Conservation (phyloP, 2,797 vertebrate genomes). For the Malacoraja senta region DNA sequence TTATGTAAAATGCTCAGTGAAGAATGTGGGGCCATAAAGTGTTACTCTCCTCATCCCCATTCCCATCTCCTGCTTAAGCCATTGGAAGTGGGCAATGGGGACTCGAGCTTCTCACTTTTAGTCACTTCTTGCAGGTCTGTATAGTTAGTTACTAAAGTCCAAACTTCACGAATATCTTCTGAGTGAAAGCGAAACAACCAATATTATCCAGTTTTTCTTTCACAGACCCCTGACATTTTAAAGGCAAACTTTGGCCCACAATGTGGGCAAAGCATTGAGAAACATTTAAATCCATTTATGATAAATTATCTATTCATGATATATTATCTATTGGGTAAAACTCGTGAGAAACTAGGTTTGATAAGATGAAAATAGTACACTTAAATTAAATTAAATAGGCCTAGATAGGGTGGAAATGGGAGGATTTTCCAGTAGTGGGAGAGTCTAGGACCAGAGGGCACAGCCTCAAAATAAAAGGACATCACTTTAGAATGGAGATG, state of each 20-base stretch:
- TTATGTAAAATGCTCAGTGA: too few species aligned
- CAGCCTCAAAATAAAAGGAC: too few species aligned
- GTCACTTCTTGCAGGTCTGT: neutral
- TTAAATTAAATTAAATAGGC: neutral
- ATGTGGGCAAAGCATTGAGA: neutral
- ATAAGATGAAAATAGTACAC: neutral
- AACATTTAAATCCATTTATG: neutral
- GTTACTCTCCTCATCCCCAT: too few species aligned
- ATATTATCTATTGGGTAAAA: neutral
- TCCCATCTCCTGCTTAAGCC: too few species aligned
- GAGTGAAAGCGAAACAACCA: neutral
- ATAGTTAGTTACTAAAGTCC: neutral
- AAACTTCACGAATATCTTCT: neutral
- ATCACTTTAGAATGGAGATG: too few species aligned
- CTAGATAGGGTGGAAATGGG: too few species aligned
- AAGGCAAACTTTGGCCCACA: neutral
- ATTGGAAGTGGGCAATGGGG: neutral
- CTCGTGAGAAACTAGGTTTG: neutral
- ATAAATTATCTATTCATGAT: neutral
- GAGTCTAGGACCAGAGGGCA: too few species aligned
- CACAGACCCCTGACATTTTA: neutral
- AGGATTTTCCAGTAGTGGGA: too few species aligned
- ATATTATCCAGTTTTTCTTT: neutral
- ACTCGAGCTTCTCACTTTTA: neutral
- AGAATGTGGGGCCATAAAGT: too few species aligned